Base-by-base conservation (phyloP, 2,797 vertebrate genomes). In the Gymnoscopelus braueri region DNA sequence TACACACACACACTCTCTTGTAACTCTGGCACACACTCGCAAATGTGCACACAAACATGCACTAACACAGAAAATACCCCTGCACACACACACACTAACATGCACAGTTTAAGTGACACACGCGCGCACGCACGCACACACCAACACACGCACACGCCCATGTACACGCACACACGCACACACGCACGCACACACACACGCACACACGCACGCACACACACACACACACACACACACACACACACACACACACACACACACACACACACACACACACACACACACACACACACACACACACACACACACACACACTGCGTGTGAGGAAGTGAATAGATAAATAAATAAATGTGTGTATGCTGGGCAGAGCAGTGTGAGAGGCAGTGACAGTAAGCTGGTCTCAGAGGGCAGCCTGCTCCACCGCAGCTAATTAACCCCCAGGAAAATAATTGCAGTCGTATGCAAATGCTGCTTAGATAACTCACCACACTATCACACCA, bases 361-460 rank as follows among this genome's bases (percentile, higher is more conserved):
- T 44, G 39, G 39, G 39, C 35, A 84, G 86, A 91, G 84, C 91
- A 93, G 90, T 92, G 93, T 85, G 91, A 93, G 94, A 94, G 94
- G 94, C 94, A 94, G 95, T 97, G 96, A 97, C 94, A 89, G 88
- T 87, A 93, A 95, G 92, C 92, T 87, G 91, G 94, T 97, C 97
- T 98, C 96, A 81, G 94, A 95, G 95, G 95, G 93, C 79, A 56
- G 92, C 82, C 91, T 92, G 94, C 95, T 96, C 95, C 95, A 93
- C 93, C 93, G 93, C 93, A 96, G 96, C 95, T 96, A 98, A 98
- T 99, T 98, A 98, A 98, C 96, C 96, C 94, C 95, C 39, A 44
- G 91, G 95, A 92, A 98, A 98, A 97, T 97, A 98, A 98, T 97
- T 97, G 96, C 94, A 94, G 93, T 95, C 95, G 94, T 97, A 97